Percentiles rank a stretch among this genome's conserved stretches.
Conservation (phyloP, 2,113 vertebrate genomes). For the Nannobrachium achirus region DNA sequence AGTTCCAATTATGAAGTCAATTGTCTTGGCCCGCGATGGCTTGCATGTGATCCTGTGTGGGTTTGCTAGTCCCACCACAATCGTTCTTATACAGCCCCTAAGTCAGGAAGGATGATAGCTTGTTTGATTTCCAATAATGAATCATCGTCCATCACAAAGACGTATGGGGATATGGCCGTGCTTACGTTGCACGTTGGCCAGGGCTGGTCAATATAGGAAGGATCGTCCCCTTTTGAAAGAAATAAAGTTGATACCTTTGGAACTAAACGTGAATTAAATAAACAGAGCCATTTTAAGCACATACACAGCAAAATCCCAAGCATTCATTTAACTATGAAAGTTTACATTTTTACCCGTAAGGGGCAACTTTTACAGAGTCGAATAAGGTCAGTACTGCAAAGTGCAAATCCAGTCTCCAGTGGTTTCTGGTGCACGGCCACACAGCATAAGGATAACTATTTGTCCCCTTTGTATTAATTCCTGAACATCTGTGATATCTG, state of each 20-base stretch:
- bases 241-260: background rate
- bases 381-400: no score
- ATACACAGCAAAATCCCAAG: no score
- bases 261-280: background rate
- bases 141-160: slow-evolving; percentile 20
- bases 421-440: background rate
- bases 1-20: slow-evolving; percentile 15
- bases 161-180: background rate
- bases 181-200: slow-evolving; percentile 1
- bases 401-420: background rate
- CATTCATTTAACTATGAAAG: no score
- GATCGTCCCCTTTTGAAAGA: slow-evolving; percentile 7
- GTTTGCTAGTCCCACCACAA: slow-evolving; percentile 29
- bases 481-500: background rate
- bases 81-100: slow-evolving; percentile 2
- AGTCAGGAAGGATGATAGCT: slow-evolving; percentile 28
- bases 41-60: slow-evolving; percentile 28
- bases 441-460: background rate
- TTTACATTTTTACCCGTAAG: no score
- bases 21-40: slow-evolving; percentile 18
- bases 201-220: background rate
- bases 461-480: background rate
- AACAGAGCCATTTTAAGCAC: background rate
- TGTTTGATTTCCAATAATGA: slow-evolving; percentile 52
- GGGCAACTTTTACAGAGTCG: no score